Base-by-base conservation (phyloP, 2,888 invertebrate species). In the Campoplex capitator region DNA sequence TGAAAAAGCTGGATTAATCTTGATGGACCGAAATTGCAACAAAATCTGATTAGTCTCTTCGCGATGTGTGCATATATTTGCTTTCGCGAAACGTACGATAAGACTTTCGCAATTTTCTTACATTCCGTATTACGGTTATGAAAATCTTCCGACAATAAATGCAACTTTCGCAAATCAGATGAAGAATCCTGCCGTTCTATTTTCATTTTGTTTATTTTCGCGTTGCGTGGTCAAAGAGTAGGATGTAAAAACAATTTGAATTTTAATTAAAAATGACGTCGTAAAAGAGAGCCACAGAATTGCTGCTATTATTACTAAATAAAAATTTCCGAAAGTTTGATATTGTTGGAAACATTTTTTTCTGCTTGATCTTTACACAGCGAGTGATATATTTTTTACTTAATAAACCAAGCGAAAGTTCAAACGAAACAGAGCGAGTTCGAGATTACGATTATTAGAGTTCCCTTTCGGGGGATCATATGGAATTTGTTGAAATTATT, bases 11-110 rank as follows among this genome's bases (percentile, higher is more conserved):
- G 68, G 62, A 76, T 0, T 13, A 51, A 65, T 68, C 74, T 71
- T 82, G 81, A 82, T 58, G 84, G 81, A 45, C 74, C 62, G 88
- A 91, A 91, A 91, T 91, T 91, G 88, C 84, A 87, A 73, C 83
- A 76, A 88, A 91, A 91, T 90, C 90, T 88, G 88, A 91, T 91
- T 90, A 90, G 79, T 67, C 67, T 80, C 73, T 67, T 85, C 23
- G 77, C 68, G 76, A 78, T 74, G 78, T 81, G 71, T 54, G 45
- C 62, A 80, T 67, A 48, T 48, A 81, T 86, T 83, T 80, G 62
- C 76, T 77, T 67, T 68, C 42, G 9, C 48, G 73, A 65, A 71
- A 73, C 73, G 73, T 56, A 67, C 74, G 81, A 77, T 38, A 77
- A 54, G 32, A 13, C 28, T 74, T 35, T 38, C 62, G 18, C 62